Conservation (phyloP, 2,113 vertebrate species). For the Mesembrinibis cayennensis region DNA sequence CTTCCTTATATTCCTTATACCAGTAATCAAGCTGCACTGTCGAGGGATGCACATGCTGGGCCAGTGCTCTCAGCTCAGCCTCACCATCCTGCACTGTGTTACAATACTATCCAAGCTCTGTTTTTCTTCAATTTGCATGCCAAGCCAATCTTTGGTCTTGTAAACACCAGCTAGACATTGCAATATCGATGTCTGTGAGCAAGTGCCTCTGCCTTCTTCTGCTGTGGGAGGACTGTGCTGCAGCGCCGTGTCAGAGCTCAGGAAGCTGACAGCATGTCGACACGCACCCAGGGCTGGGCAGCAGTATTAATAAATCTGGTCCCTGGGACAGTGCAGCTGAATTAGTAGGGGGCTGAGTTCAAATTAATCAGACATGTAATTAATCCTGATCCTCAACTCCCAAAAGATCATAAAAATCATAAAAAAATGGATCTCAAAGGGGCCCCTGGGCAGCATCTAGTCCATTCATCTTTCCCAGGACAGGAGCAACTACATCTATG, state of each 20-base stretch:
- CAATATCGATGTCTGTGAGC: not conserved
- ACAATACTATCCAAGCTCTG: not conserved
- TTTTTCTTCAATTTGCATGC: not conserved
- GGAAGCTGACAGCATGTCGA: not conserved
- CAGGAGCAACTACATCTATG: not conserved
- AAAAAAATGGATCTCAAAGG: not conserved
- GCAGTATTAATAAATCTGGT: not conserved
- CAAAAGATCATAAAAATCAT: not conserved
- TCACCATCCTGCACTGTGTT: not conserved
- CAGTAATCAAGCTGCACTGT: not conserved
- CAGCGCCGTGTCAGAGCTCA: rapidly evolving
- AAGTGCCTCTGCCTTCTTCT: not conserved
- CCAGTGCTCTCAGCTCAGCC: not conserved
- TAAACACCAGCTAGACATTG: not conserved
- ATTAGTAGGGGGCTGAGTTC: not conserved
- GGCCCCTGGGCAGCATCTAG: not conserved
- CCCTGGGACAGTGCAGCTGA: not conserved
- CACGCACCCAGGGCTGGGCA: not conserved
- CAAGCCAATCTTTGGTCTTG: not conserved
- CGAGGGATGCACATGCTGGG: rapidly evolving
- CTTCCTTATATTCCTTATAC: not conserved
- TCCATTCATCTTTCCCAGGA: not conserved
- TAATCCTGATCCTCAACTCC: not conserved
- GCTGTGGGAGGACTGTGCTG: not conserved
- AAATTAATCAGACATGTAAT: not conserved